Evolutionary conservation across 2,888 invertebrate species (phyloP).

Genomic region (Dilophus febrilis): DNA sequence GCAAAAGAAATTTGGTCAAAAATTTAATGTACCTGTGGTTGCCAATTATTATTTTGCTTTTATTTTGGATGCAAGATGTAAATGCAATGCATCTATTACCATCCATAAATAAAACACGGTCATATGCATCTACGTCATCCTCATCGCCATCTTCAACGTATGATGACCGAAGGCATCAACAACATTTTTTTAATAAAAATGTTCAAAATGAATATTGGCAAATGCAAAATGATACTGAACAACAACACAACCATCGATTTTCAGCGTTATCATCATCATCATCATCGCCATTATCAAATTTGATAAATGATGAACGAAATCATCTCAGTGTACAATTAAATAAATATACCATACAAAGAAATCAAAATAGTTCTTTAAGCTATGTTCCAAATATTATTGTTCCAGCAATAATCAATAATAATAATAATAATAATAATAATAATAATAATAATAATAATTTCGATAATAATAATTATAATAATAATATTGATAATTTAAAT

Average conservation of each 20-base stretch:
- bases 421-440: too few relatives aligned
- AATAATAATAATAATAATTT: slow-evolving; percentile 20
- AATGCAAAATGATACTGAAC: too few relatives aligned
- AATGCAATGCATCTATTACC: slow-evolving; percentile 17
- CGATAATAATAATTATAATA: slow-evolving; percentile 20
- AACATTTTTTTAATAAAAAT: too few relatives aligned
- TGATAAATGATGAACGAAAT: slow-evolving; percentile 11
- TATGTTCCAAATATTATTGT: slow-evolving; percentile 26
- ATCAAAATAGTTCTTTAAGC: slow-evolving; percentile 5
- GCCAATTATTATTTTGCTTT: slow-evolving; percentile 26
- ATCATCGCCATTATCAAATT: slow-evolving; percentile 13
- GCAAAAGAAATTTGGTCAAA: slow-evolving; percentile 33
- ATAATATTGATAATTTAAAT: slow-evolving; percentile 11
- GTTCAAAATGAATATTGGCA: too few relatives aligned
- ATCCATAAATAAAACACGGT: background rate
- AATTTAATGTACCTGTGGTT: slow-evolving; percentile 31
- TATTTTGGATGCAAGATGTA: slow-evolving; percentile 23
- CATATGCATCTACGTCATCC: background rate
- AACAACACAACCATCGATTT: background rate
- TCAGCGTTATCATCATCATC: slow-evolving; percentile 7
- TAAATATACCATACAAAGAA: slow-evolving; percentile 2
- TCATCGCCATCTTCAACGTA: too few relatives aligned
- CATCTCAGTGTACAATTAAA: too few relatives aligned
- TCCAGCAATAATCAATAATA: too few relatives aligned
- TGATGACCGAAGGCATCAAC: too few relatives aligned